phyloP scores from a whole-genome alignment of 2,888 invertebrate genomes.

The Ceriagrion tenellum region DNA sequence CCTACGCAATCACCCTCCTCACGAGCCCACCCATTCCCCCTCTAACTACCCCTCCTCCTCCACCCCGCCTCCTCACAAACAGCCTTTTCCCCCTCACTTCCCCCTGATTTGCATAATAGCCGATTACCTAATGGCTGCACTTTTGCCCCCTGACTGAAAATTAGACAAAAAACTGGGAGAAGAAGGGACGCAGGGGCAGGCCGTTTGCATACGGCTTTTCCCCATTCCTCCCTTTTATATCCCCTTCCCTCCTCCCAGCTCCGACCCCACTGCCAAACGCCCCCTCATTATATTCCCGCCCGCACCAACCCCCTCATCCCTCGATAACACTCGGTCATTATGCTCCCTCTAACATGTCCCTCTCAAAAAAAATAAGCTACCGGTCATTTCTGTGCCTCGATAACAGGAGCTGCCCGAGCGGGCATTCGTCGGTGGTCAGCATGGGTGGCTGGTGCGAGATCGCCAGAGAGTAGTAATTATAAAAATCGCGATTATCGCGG shows the following conservation, averaged over 20 bases:
- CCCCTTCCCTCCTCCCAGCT: background rate
- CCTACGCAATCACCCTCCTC: background rate
- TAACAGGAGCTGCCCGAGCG: background rate
- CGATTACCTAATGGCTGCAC: slow-evolving; percentile 60
- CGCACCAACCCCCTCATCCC: too few relatives aligned
- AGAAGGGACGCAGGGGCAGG: background rate
- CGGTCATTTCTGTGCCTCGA: slow-evolving; percentile 2
- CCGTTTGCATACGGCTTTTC: background rate
- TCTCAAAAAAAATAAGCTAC: background rate
- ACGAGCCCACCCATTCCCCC: slow-evolving; percentile 4
- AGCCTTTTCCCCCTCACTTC: background rate
- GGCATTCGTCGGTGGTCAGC: too few relatives aligned
- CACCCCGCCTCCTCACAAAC: background rate
- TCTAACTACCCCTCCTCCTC: background rate
- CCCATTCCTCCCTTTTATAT: background rate
- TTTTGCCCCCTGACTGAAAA: slow-evolving; percentile 35
- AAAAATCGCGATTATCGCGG: background rate
- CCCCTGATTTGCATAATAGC: slow-evolving; percentile 54
- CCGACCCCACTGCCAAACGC: background rate
- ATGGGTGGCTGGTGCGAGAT: background rate
- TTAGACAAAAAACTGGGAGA: slow-evolving; percentile 50
- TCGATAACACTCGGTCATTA: slow-evolving; percentile 17
- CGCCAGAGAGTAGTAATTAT: background rate
- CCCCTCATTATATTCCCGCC: background rate
- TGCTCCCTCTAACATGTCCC: background rate